Conservation (phyloP, 2,797 vertebrate species). For the Semotilus atromaculatus region DNA sequence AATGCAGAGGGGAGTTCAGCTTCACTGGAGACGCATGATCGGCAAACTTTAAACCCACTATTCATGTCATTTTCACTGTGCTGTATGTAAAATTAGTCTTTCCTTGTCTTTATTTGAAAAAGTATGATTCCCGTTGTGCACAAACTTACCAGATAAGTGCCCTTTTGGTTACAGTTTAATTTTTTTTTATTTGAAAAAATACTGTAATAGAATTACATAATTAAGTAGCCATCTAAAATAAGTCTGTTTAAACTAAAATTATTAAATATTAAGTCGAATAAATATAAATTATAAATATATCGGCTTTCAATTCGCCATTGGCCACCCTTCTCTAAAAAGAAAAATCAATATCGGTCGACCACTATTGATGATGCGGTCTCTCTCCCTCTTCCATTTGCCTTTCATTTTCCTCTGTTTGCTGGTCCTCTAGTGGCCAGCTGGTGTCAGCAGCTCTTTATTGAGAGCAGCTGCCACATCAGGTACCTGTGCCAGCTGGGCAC, state of each 20-base stretch:
- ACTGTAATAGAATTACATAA: no score
- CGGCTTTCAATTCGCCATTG: neutral
- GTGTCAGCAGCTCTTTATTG: conserved; percentile 46
- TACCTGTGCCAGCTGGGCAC: conserved; percentile 51
- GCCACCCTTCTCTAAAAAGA: neutral
- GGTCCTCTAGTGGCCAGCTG: conserved; percentile 43
- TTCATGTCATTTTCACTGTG: no score
- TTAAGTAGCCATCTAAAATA: neutral
- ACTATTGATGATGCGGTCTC: neutral
- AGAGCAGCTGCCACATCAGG: conserved; percentile 43
- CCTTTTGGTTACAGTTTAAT: neutral
- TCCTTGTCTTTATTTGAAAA: neutral
- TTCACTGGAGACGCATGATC: no score
- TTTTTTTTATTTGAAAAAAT: no score
- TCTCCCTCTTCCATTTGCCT: neutral
- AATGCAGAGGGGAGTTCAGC: no score
- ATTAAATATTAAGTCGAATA: neutral
- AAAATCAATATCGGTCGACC: neutral
- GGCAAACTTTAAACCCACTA: no score
- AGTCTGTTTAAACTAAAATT: neutral
- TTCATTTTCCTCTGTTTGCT: conserved; percentile 8
- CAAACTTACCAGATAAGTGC: neutral
- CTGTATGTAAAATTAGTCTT: no score
- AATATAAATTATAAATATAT: neutral
- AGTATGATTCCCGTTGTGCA: neutral